Base-by-base conservation (phyloP, 2,113 vertebrate genomes). In the Eurypyga helias region DNA sequence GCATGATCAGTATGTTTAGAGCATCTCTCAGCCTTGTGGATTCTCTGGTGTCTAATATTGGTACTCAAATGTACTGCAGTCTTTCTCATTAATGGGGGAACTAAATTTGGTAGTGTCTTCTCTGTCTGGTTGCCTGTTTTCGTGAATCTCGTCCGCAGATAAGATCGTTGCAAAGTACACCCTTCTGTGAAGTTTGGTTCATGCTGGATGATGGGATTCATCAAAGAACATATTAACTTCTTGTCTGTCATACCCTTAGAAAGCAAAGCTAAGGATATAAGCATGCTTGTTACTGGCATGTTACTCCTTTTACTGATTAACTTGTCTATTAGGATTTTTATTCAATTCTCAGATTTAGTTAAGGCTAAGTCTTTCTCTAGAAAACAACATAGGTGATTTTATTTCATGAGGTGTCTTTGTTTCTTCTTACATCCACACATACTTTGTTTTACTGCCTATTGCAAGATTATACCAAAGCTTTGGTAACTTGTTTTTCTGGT, bases 341-440 rank as follows among this genome's bases (percentile, higher is more conserved):
- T 21, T 45, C 23, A 21, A 52, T 78, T 78, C 20, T 86, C 41
- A 76, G 16, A 8, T 83, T 78, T 83, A 29, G 89, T 78, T 78
- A 43, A 61, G 34, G 5, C 10, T 71, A 54, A 55, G 6, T 46
- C 15, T 81, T 78, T 31, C 45, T 82, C 24, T 82, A 57, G 60
- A 49, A 82, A 80, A 52, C 15, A 58, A 41, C 18, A 15, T 3
- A 46, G 16, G 5, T 49, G 12, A 6, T 75, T 89, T 81, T 77
- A 55, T 89, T 92, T 94, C 5, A 12, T 34, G 23, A 71, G 9
- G 10, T 2, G 0, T 54, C 41, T 87, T 87, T 29, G 41, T 57
- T 57, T 73, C 29, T 61, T 62, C 41, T 46, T 58, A 14, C 8
- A 24, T 88, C 45, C 60, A 17, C 0, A 0, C 11, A 9, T 65